These are phyloP conservation scores for Dipodomys spectabilis DNA, from an alignment of 2,113 vertebrate genomes.

Conservation along the genomic window DNA sequence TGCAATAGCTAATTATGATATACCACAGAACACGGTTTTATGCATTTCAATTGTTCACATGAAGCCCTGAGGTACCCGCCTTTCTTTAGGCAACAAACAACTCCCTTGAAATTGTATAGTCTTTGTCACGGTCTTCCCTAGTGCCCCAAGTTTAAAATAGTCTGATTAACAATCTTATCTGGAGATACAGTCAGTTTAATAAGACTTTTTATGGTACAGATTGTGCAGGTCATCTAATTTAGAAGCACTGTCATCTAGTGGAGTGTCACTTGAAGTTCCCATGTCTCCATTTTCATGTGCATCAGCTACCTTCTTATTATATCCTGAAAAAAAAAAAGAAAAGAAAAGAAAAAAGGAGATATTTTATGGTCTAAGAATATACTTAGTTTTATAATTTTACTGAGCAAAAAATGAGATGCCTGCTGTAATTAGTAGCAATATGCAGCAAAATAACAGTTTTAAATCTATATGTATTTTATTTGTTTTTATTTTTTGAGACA, in stretches of 20 bases:
- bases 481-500: no score
- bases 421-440: background rate
- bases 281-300: constrained; percentile 93
- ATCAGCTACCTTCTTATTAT: constrained; percentile 93
- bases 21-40: constrained; percentile 84
- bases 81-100: constrained; percentile 84
- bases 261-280: constrained; percentile 89
- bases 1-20: constrained; percentile 79
- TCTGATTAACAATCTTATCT: constrained; percentile 80
- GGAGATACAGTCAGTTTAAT: constrained; percentile 72
- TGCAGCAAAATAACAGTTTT: background rate
- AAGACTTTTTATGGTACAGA: constrained; percentile 89
- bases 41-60: constrained; percentile 85
- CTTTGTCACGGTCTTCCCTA: constrained; percentile 79
- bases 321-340: constrained; percentile 86
- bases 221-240: constrained; percentile 88
- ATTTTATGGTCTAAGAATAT: background rate
- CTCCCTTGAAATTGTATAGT: constrained; percentile 79
- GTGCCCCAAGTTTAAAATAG: constrained; percentile 81
- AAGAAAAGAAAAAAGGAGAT: background rate
- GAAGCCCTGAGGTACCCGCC: constrained; percentile 89
- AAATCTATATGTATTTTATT: no score
- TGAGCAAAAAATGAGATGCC: background rate
- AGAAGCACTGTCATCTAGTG: constrained; percentile 88
- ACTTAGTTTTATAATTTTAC: background rate